Evolutionary conservation across 2,113 vertebrate species (phyloP).

Genomic region (Oreocharis arfaki): DNA sequence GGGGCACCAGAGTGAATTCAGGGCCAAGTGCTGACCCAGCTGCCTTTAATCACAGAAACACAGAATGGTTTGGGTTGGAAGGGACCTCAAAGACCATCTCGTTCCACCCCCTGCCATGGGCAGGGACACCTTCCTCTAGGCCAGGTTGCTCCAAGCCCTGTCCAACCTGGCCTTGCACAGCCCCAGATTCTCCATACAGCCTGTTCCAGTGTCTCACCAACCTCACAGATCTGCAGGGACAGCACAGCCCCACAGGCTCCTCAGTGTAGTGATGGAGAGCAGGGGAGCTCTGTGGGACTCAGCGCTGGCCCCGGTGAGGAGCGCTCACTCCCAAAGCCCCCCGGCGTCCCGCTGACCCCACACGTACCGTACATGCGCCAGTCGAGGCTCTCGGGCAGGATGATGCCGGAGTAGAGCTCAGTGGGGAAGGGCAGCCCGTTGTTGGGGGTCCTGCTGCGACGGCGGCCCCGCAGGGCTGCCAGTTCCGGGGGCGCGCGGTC

Average conservation of each 20-base stretch:
- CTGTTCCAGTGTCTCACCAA: neutral
- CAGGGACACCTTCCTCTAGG: neutral
- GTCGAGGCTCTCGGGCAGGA: constrained; percentile 74
- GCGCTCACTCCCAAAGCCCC: fast-evolving
- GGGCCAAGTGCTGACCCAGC: neutral
- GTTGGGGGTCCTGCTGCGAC: constrained; percentile 52
- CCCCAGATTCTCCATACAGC: neutral
- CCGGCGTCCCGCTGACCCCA: fast-evolving
- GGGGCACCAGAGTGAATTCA: neutral
- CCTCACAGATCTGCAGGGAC: too few relatives aligned
- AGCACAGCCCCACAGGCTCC: neutral
- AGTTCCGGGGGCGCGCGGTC: constrained; percentile 73
- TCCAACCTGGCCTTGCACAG: neutral
- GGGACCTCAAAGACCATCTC: neutral
- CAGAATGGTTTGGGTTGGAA: neutral
- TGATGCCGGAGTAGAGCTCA: constrained; percentile 18
- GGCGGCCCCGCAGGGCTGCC: constrained; percentile 64
- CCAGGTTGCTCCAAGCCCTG: neutral
- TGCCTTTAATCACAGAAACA: neutral
- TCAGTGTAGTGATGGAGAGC: fast-evolving
- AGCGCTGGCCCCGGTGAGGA: fast-evolving
- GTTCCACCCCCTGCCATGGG: neutral
- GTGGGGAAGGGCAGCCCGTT: constrained; percentile 68
- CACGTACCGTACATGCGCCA: constrained; percentile 77
- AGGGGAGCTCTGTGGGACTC: neutral